Evolutionary conservation across 1,140 invertebrate genomes (phyloP), one percentile per base, ranked within the genome.

Genomic region (Zaprionus ghesquierei): DNA sequence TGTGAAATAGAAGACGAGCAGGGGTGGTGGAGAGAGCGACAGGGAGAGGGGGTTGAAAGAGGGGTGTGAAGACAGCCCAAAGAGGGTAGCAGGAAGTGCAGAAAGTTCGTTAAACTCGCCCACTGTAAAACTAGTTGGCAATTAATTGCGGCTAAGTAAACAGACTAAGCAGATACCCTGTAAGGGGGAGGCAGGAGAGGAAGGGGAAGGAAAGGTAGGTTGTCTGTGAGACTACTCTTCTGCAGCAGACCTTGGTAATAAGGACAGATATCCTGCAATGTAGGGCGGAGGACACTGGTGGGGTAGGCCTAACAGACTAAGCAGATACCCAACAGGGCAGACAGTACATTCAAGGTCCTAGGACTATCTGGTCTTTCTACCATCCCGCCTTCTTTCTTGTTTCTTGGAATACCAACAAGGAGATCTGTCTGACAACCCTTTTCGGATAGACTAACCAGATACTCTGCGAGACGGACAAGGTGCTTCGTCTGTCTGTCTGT

Each of bases 101-200:
- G 12, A 81, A 79, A 81, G 84, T 87, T 87, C 84, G 85, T 87
- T 87, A 89, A 89, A 87, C 84, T 89, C 87, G 58, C 31, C 63
- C 41, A 46, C 18, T 46, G 41, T 22, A 22, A 22, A 27, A 51
- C 49, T 51, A 51, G 9, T 51, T 51, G 15, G 41, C 41, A 12
- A 46, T 51, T 51, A 25, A 25, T 51, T 51, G 22, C 12, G 13
- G 13, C 10, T 25, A n/a, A 2, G 5, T 2, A 23, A 23, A 8
- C 12, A 23, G 20, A 22, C 20, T 51, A 6, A 51, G 49, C 10
- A 22, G 49, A 51, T 51, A 25, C 49, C 23, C 22, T 27, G 20
- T 5, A 15, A 41, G 15, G n/a, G 15, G n/a, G 8, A 15, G 35
- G n/a, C 6, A n/a, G n/a, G 1, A 29, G 6, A 9, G 31, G 10